Evolutionary conservation across 2,797 vertebrate species (phyloP).

Genomic region (Tamandua tetradactyla): DNA sequence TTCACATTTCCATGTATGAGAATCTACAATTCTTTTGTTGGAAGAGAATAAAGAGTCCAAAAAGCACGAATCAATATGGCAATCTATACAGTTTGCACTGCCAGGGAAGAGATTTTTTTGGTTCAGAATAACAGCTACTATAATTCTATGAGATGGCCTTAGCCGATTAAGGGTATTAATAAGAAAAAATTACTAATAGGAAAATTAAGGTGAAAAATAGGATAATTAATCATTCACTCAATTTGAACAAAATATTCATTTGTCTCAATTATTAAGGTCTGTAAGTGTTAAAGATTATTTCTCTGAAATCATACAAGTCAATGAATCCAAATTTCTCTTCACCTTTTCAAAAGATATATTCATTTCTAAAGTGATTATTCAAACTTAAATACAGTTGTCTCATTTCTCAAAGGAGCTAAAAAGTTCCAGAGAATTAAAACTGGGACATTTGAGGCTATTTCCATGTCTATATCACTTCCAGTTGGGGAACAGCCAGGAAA

Average conservation of each 20-base stretch:
- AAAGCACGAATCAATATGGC: background rate
- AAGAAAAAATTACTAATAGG: conserved; percentile 13
- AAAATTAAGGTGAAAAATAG: conserved; percentile 33
- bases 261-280: conserved; percentile 24
- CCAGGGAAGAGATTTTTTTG: background rate
- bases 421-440: background rate
- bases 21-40: background rate
- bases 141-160: conserved; percentile 21
- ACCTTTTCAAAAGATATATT: conserved; percentile 1
- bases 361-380: conserved; percentile 52
- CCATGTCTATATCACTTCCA: background rate
- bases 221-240: conserved; percentile 49
- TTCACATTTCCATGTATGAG: background rate
- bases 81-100: background rate
- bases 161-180: background rate
- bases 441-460: background rate
- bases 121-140: background rate
- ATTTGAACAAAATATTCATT: conserved; percentile 58
- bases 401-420: background rate
- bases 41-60: background rate
- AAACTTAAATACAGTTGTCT: background rate
- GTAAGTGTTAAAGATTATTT: conserved; percentile 45
- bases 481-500: background rate
- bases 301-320: conserved; percentile 36
- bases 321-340: conserved; percentile 25